Conservation (phyloP, 2,888 invertebrate species). For the Lycia hirtaria region DNA sequence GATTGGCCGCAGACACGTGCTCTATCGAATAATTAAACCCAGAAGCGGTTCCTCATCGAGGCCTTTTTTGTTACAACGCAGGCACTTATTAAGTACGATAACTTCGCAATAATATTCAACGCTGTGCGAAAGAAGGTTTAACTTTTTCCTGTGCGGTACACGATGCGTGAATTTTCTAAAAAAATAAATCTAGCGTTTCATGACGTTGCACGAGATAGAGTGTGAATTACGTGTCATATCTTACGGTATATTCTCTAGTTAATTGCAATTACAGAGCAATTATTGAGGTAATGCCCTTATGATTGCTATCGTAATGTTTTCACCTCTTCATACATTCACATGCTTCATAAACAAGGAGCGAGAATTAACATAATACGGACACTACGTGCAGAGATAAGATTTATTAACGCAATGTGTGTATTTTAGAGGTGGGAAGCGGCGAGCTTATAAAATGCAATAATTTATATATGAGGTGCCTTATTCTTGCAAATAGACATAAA, state of each 20-base stretch:
- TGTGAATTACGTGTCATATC: constrained; percentile 53
- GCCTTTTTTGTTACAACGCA: constrained; percentile 24
- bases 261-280: constrained; percentile 63
- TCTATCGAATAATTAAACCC: constrained; percentile 29
- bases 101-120: constrained; percentile 13
- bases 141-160: constrained; percentile 35
- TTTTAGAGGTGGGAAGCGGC: constrained; percentile 19
- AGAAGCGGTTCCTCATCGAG: constrained; percentile 27
- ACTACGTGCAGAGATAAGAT: constrained; percentile 26
- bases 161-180: constrained; percentile 44
- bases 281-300: constrained; percentile 53
- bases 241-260: constrained; percentile 51
- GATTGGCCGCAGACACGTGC: constrained; percentile 29
- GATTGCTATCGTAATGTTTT: constrained; percentile 63
- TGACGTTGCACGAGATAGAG: constrained; percentile 51
- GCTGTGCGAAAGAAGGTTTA: constrained; percentile 17
- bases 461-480: constrained; percentile 22
- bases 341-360: constrained; percentile 39
- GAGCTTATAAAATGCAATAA: constrained; percentile 21
- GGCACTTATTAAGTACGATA: constrained; percentile 13
- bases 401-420: constrained; percentile 23
- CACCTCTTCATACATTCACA: constrained; percentile 54
- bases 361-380: constrained; percentile 34
- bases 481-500: constrained; percentile 32
- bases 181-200: constrained; percentile 49